These are phyloP conservation scores for Rana temporaria DNA, from an alignment of 2,113 vertebrate species.

Conservation along the genomic window DNA sequence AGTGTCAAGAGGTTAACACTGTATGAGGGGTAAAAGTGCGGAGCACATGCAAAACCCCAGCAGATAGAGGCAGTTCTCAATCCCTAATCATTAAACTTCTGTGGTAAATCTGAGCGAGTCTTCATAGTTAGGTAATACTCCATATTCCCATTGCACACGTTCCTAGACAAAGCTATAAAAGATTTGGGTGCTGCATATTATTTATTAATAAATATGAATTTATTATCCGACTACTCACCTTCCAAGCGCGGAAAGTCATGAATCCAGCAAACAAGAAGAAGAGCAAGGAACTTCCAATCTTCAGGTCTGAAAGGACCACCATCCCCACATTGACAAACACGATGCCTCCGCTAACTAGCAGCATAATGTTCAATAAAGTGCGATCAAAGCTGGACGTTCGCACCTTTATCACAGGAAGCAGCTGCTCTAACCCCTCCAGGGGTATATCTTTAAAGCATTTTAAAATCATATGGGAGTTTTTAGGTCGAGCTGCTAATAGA, in stretches of 20 bases:
- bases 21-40: no score
- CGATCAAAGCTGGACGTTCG: slow-evolving; percentile 66
- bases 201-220: no score
- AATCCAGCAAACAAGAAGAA: slow-evolving; percentile 66
- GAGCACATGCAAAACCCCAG: no score
- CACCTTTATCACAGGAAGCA: slow-evolving; percentile 68
- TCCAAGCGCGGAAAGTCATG: slow-evolving; percentile 68
- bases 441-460: slow-evolving; percentile 75
- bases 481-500: slow-evolving; percentile 64
- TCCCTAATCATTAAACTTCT: no score
- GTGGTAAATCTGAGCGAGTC: no score
- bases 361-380: slow-evolving; percentile 65
- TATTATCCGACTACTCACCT: slow-evolving; percentile 56
- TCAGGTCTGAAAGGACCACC: slow-evolving; percentile 70
- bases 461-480: slow-evolving; percentile 65
- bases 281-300: slow-evolving; percentile 68
- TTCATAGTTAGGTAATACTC: no score
- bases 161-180: no score
- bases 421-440: slow-evolving; percentile 70
- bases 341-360: slow-evolving; percentile 61
- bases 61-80: no score
- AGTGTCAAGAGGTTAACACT: no score
- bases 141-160: no score
- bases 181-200: no score
- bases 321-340: slow-evolving; percentile 74